phyloP scores from a whole-genome alignment of 2,888 invertebrate genomes.

The Orgyia antiqua region DNA sequence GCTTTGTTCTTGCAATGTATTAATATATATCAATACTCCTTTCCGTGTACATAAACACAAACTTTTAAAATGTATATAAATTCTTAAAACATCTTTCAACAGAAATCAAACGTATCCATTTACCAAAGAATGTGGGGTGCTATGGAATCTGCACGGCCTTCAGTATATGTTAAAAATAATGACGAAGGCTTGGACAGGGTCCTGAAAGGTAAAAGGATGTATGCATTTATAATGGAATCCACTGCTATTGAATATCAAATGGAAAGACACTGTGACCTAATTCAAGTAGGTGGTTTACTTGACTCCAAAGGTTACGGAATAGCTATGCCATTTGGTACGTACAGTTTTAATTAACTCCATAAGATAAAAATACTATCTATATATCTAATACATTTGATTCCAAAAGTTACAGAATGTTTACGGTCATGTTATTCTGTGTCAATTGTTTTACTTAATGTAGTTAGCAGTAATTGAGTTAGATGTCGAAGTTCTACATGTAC shows the following conservation, averaged over 20 bases:
- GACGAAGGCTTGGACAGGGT: constrained; percentile 93
- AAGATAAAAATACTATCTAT: background rate
- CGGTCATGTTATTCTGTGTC: no score
- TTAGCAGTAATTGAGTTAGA: no score
- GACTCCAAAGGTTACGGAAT: constrained; percentile 96
- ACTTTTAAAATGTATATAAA: no score
- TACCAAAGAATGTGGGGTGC: constrained; percentile 95
- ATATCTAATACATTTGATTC: background rate
- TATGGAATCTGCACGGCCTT: constrained; percentile 91
- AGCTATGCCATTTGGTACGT: constrained; percentile 92
- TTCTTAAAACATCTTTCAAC: constrained; percentile 28
- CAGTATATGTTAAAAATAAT: constrained; percentile 89
- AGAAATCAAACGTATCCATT: constrained; percentile 92
- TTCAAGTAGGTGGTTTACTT: constrained; percentile 86
- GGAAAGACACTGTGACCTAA: constrained; percentile 90
- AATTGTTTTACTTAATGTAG: no score
- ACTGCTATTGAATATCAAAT: constrained; percentile 95
- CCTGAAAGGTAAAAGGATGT: constrained; percentile 85
- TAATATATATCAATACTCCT: no score
- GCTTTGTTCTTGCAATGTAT: no score
- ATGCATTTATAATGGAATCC: constrained; percentile 98
- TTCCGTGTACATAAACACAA: no score
- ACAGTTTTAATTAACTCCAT: background rate
- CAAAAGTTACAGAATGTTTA: no score
- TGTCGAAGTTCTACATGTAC: no score